These are phyloP conservation scores for Aporophyla lueneburgensis DNA, from an alignment of 2,888 invertebrate genomes.

Conservation along the genomic window DNA sequence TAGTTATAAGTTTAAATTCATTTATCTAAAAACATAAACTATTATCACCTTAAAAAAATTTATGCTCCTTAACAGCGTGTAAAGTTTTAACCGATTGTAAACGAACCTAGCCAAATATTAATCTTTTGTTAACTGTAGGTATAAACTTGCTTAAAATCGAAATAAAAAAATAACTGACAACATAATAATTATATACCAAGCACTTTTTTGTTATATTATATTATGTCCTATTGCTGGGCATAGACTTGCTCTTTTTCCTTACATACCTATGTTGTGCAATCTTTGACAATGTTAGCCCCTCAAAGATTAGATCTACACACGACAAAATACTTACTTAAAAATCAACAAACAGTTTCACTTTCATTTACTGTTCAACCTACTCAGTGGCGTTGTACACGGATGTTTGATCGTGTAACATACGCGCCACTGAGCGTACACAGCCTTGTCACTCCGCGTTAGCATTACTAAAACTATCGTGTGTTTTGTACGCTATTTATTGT, in stretches of 20 bases:
- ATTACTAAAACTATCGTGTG: conserved; percentile 59
- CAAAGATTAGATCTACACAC: not conserved
- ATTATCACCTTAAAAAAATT: not conserved
- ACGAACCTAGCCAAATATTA: not conserved
- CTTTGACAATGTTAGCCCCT: not conserved
- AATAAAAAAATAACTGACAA: no score
- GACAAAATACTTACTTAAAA: not conserved
- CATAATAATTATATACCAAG: no score
- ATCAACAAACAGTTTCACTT: conserved; percentile 16
- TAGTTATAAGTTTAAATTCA: not conserved
- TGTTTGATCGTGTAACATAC: conserved; percentile 65
- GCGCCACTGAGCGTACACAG: conserved; percentile 67
- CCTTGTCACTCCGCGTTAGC: conserved; percentile 70
- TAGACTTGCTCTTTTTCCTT: no score
- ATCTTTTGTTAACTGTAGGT: not conserved
- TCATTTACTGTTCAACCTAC: conserved; percentile 47
- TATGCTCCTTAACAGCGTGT: not conserved
- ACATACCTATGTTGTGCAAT: not conserved
- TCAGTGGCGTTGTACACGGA: conserved; percentile 60
- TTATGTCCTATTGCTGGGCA: not conserved
- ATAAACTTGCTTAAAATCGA: not conserved
- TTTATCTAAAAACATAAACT: not conserved
- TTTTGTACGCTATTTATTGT: conserved; percentile 57
- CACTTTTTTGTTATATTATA: not conserved
- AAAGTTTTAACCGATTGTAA: not conserved